phyloP scores from a whole-genome alignment of 2,888 invertebrate genomes.

The Melikaiella ostensackeni region DNA sequence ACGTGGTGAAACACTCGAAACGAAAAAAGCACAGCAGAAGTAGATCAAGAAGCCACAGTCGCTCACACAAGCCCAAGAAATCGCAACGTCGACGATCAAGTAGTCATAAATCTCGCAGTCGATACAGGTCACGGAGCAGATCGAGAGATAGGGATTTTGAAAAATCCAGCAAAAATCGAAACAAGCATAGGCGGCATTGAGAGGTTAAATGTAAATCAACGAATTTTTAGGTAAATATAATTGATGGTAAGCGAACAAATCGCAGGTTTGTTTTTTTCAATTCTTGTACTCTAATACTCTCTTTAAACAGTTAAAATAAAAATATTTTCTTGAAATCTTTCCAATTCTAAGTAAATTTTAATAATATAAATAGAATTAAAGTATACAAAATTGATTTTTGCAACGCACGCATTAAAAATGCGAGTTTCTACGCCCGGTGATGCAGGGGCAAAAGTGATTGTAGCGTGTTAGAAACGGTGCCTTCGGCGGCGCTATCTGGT shows the following conservation, averaged over 20 bases:
- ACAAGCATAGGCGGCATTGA: constrained; percentile 71
- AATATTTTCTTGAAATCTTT: background rate
- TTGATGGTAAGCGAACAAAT: constrained; percentile 1
- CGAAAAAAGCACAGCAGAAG: constrained; percentile 76
- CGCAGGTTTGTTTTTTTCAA: background rate
- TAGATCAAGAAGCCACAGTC: constrained; percentile 75
- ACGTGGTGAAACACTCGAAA: constrained; percentile 71
- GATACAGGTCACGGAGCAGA: constrained; percentile 73
- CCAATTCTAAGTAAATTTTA: background rate
- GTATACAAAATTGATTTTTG: background rate
- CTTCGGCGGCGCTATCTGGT: no score
- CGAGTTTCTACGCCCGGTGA: no score
- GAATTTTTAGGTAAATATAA: constrained; percentile 25
- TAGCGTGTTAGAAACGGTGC: no score
- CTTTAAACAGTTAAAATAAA: background rate
- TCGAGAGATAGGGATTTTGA: constrained; percentile 74
- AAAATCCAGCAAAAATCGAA: constrained; percentile 72
- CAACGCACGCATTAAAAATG: no score
- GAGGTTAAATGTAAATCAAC: constrained; percentile 49
- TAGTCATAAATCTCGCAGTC: constrained; percentile 73
- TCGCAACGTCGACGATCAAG: constrained; percentile 70
- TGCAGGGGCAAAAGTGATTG: no score
- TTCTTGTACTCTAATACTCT: background rate
- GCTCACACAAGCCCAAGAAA: constrained; percentile 73
- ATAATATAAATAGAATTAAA: background rate